Evolutionary conservation across 2,888 invertebrate species (phyloP).

Genomic region (Agrilus biguttatus): DNA sequence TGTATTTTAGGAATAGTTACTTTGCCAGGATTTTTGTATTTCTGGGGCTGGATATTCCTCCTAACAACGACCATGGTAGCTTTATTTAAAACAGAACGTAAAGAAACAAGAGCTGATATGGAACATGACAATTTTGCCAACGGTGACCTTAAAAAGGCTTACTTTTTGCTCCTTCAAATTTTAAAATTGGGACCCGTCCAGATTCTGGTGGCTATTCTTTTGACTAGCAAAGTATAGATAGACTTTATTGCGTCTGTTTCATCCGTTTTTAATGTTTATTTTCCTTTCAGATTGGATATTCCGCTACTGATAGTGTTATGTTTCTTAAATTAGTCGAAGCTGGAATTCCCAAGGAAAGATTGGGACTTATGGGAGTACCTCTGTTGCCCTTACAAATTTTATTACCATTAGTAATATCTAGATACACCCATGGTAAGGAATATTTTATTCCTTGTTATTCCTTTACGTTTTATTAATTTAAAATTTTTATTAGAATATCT

Average conservation of each 20-base stretch:
- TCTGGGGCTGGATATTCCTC: slow-evolving; percentile 91
- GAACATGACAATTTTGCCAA: slow-evolving; percentile 29
- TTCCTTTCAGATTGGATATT: slow-evolving; percentile 73
- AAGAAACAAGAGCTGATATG: slow-evolving; percentile 29
- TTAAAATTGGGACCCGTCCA: slow-evolving; percentile 70
- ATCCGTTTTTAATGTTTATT: not conserved
- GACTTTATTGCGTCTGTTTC: not conserved
- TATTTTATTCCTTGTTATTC: not conserved
- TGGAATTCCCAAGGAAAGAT: slow-evolving; percentile 88
- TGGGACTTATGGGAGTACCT: slow-evolving; percentile 86
- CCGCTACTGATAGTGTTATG: slow-evolving; percentile 90
- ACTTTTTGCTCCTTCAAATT: slow-evolving; percentile 69
- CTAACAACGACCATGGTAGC: slow-evolving; percentile 80
- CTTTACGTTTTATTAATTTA: no score
- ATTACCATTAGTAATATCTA: slow-evolving; percentile 72
- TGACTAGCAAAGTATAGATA: slow-evolving; percentile 73
- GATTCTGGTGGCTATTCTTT: slow-evolving; percentile 60
- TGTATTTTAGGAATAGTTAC: slow-evolving; percentile 25
- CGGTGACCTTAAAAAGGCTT: slow-evolving; percentile 53
- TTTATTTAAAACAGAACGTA: slow-evolving; percentile 70
- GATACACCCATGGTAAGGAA: slow-evolving; percentile 27
- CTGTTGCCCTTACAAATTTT: slow-evolving; percentile 84
- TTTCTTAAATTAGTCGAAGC: slow-evolving; percentile 90
- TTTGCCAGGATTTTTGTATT: slow-evolving; percentile 67
- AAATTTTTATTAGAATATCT: no score